These are phyloP conservation scores for Metopia argyrocephala DNA, from an alignment of 2,888 invertebrate genomes.

Conservation along the genomic window DNA sequence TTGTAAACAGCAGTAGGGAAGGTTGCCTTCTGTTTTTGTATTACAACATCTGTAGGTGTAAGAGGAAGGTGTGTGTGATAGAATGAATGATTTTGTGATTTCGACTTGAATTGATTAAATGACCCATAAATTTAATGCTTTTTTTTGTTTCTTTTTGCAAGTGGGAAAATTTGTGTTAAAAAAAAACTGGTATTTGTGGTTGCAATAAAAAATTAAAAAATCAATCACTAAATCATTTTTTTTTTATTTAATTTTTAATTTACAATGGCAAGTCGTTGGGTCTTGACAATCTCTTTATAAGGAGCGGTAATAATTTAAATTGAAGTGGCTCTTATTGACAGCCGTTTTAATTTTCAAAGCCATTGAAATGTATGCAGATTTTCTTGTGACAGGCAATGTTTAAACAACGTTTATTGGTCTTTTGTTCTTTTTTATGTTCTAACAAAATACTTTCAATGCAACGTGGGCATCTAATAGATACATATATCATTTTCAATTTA, in stretches of 20 bases:
- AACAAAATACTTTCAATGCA: not conserved
- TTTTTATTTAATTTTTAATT: no score
- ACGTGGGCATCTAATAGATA: no score
- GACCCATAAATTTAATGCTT: conserved; percentile 36
- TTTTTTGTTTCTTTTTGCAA: not conserved
- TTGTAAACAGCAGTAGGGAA: conserved; percentile 15
- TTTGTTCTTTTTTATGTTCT: not conserved
- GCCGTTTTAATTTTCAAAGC: not conserved
- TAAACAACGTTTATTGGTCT: not conserved
- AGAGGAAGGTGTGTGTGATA: conserved; percentile 18
- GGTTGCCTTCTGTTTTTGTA: conserved; percentile 4
- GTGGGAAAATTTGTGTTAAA: not conserved
- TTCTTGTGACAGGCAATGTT: not conserved
- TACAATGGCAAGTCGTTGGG: no score
- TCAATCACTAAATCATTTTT: not conserved
- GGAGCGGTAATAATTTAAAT: not conserved
- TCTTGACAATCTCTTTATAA: no score
- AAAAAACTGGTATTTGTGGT: not conserved
- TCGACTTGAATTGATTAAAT: conserved; percentile 25
- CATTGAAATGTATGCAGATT: no score
- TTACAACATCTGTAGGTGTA: conserved; percentile 31
- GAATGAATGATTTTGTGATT: conserved; percentile 22
- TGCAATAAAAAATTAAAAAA: not conserved
- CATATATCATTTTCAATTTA: no score
- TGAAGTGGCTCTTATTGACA: not conserved